Base-by-base conservation (phyloP, 2,888 invertebrate species). In the Pardosa pseudoannulata region DNA sequence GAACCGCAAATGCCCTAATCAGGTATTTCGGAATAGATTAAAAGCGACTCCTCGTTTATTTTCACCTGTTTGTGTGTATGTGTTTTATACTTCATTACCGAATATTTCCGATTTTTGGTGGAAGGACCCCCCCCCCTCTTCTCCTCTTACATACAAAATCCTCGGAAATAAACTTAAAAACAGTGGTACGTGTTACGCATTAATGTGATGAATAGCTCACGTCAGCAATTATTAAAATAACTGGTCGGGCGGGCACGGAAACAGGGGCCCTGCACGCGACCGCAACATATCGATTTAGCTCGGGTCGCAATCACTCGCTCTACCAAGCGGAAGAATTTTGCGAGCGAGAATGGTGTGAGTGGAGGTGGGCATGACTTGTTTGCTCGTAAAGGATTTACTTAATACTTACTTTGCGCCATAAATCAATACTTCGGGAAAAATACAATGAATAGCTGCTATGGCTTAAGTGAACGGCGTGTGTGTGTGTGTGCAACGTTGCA, bases 201-300 rank as follows among this genome's bases (percentile, higher is more conserved):
- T 83, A 83, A 76, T 72, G 76, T 83, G 76, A 83, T 83, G 83
- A 83, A 83, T 76, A 64, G 65, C 46, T 50, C 72, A 71, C 71
- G 70, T 83, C 83, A 76, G 83, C 83, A 83, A 83, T 83, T 83
- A 83, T 83, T 83, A 83, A 83, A 83, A 83, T 83, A 83, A 76
- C 76, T 72, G 62, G 41, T 76, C 62, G 68, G 78, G 79, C 27
- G 71, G 70, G 32, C 71, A 23, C 56, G 36, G n/a, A 19, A 56
- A 64, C 29, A 32, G 81, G 75, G 75, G 70, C 19, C 67, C n/a
- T 28, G 64, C 83, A 83, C 76, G 83, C 83, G 83, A 83, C 83
- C 83, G 70, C 71, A 72, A 71, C 72, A 65, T 76, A 83, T 83
- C 83, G 83, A 83, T 83, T 72, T 64, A 28, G 46, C 65, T n/a